These are phyloP conservation scores for Sinohyriopsis cumingii DNA, from an alignment of 2,888 invertebrate genomes.

Conservation along the genomic window DNA sequence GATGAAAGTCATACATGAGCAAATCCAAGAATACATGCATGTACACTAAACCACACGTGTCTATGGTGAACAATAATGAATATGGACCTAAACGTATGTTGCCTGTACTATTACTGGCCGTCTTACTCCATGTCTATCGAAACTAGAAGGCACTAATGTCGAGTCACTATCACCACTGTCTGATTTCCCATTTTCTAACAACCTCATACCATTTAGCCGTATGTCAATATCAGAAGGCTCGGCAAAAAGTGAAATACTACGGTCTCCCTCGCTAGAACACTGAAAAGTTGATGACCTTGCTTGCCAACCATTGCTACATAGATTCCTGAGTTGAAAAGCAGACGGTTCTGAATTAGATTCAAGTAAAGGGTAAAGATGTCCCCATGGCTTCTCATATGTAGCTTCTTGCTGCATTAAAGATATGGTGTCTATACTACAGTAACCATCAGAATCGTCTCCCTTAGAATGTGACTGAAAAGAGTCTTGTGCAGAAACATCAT, in stretches of 20 bases:
- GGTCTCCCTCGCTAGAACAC: too few relatives aligned
- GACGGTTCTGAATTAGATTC: too few relatives aligned
- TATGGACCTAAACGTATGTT: slow-evolving; percentile 18
- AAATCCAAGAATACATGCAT: too few relatives aligned
- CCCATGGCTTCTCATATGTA: too few relatives aligned
- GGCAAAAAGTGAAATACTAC: neutral
- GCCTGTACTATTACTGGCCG: slow-evolving; percentile 20
- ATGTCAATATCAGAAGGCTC: neutral
- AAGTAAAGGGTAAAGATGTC: too few relatives aligned
- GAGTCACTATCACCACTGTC: slow-evolving; percentile 9
- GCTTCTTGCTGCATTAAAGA: slow-evolving; percentile 24
- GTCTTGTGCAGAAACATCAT: slow-evolving; percentile 8
- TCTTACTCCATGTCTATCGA: slow-evolving; percentile 15
- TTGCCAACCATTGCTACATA: too few relatives aligned
- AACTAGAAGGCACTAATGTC: slow-evolving; percentile 17
- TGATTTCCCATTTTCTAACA: slow-evolving; percentile 7
- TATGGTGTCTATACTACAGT: slow-evolving; percentile 38
- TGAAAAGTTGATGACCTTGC: too few relatives aligned
- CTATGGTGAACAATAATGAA: too few relatives aligned
- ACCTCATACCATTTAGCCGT: neutral
- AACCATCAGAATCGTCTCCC: slow-evolving; percentile 37
- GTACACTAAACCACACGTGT: too few relatives aligned
- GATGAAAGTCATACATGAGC: too few relatives aligned
- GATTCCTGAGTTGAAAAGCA: too few relatives aligned
- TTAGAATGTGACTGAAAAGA: slow-evolving; percentile 9